Base-by-base conservation (phyloP, 2,888 invertebrate species). In the Standfussiana lucernea region DNA sequence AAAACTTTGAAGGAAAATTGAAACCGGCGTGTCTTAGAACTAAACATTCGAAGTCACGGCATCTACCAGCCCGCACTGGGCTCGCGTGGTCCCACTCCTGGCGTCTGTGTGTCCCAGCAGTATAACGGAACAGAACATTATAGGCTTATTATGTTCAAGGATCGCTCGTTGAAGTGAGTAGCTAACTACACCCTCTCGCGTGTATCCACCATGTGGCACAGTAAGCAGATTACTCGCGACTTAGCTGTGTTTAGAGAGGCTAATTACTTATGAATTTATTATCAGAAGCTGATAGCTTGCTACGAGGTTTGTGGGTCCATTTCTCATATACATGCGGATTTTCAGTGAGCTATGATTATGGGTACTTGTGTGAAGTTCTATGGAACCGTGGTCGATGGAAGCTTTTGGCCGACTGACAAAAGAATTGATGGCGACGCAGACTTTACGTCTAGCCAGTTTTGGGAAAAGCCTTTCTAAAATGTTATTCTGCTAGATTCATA, bases 221-320 rank as follows among this genome's bases (percentile, higher is more conserved):
- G 73, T 62, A 56, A 53, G 62, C 62, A 67, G 64, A 72, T 77
- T 72, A 70, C 62, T 24, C 42, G 37, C 24, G 59, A 62, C 72
- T 72, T 70, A 35, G 59, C 70, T 45, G 56, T 62, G 74, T 75
- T 77, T 77, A 66, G 28, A 50, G 61, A 13, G 15, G 35, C 59
- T 82, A 72, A 82, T 82, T 72, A 86, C 40, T 64, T 37, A 77
- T 82, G 74, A 83, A 82, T 85, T 77, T 45, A 69, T 40, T 37
- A 85, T 84, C 28, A 21, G 61, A 18, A 50, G 45, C 40, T 64
- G 64, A 71, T 74, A 61, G 42, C 59, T 68, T 28, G 62, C 15
- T 50, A n/a, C 65, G 37, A 47, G 40, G 62, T 81, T 72, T 69
- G 28, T 77, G 35, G 50, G 74, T 15, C 50, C 68, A 66, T 64